These are phyloP conservation scores for Datnioides undecimradiatus DNA, from an alignment of 2,113 vertebrate genomes.

Conservation along the genomic window DNA sequence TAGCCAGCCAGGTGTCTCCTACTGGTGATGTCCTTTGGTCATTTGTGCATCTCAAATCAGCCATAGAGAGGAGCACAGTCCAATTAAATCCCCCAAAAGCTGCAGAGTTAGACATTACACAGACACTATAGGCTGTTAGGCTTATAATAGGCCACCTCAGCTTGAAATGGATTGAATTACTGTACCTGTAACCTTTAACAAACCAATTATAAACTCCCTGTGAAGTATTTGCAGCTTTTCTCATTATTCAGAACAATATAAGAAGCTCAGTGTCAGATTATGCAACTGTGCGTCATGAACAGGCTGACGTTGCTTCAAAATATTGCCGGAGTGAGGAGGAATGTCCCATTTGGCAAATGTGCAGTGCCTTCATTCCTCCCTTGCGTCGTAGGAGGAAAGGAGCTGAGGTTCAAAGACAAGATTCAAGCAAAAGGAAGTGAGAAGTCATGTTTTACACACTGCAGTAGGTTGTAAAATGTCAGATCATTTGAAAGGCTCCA, in stretches of 20 bases:
- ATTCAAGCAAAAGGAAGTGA: neutral
- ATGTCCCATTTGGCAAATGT: constrained; percentile 23
- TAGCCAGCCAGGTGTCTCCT: neutral
- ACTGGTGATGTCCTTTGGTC: constrained; percentile 7
- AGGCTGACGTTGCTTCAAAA: neutral
- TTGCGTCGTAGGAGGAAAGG: neutral
- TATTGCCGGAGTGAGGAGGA: neutral
- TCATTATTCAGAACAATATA: constrained; percentile 19
- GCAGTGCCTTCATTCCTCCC: neutral
- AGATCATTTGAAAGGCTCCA: neutral
- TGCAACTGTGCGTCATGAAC: constrained; percentile 8
- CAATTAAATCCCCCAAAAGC: constrained; percentile 28
- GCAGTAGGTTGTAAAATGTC: constrained; percentile 17
- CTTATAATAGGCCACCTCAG: neutral
- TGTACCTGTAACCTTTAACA: constrained; percentile 23
- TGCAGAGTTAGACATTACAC: neutral
- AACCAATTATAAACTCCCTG: constrained; percentile 16
- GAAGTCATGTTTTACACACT: neutral
- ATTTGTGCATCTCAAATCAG: neutral
- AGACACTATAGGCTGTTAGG: neutral
- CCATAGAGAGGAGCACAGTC: neutral
- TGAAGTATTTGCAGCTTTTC: constrained; percentile 1
- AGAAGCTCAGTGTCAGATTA: neutral
- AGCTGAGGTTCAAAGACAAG: neutral
- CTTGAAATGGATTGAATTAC: neutral